A percentile compares a stretch with the other conserved stretches of the same genome.
phyloP scores from a whole-genome alignment of 2,888 invertebrate genomes.

The Agrotis exclamationis region DNA sequence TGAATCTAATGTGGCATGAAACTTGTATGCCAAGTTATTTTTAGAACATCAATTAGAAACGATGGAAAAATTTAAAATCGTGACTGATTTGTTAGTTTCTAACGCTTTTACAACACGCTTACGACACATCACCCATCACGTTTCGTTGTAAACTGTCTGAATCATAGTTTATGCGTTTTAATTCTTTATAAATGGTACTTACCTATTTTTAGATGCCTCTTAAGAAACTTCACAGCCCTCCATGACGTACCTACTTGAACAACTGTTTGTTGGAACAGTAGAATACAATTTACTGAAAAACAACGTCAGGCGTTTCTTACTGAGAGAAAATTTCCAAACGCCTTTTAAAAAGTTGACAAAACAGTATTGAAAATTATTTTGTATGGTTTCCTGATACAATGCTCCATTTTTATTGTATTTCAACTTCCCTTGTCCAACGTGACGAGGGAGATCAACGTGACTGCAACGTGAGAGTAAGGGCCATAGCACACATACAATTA shows the following conservation, averaged over 20 bases:
- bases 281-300: no score
- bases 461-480: no score
- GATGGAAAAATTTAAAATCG: slow-evolving; percentile 6
- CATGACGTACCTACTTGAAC: no score
- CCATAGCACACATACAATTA: no score
- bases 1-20: background rate
- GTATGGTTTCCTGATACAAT: background rate
- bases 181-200: no score
- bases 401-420: background rate
- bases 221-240: no score
- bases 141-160: slow-evolving; percentile 4
- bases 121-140: background rate
- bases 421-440: background rate
- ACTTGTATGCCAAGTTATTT: slow-evolving; percentile 22
- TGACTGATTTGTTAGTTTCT: slow-evolving; percentile 32
- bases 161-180: background rate
- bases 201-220: no score
- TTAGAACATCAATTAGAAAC: slow-evolving; percentile 22
- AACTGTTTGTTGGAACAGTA: no score
- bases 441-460: background rate
- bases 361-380: background rate
- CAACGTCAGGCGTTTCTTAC: no score
- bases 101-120: slow-evolving; percentile 13
- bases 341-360: background rate
- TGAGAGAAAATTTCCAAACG: no score